Evolutionary conservation across 2,888 invertebrate genomes (phyloP).

Genomic region (Teleogryllus oceanicus): DNA sequence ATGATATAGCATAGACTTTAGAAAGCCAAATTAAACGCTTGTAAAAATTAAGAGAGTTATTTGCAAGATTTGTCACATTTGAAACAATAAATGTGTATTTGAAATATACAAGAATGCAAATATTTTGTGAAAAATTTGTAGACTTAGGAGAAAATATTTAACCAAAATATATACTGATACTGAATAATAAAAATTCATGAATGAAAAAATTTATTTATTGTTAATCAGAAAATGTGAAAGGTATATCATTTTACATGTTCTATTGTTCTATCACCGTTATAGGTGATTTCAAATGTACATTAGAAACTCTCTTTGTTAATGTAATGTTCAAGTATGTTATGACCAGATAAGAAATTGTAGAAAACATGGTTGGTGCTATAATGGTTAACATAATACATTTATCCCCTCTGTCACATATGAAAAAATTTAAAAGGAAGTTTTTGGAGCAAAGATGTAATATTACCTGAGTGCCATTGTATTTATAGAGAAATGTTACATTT

Average conservation of each 20-base stretch:
- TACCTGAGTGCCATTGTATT: no score
- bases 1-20: not conserved
- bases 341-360: not conserved
- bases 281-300: not conserved
- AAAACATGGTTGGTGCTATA: not conserved
- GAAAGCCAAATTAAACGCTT: not conserved
- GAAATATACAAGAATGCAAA: not conserved
- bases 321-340: not conserved
- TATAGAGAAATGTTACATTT: no score
- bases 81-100: not conserved
- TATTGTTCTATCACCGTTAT: conserved; percentile 7
- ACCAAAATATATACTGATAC: conserved; percentile 10
- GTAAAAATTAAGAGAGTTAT: not conserved
- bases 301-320: not conserved
- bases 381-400: not conserved
- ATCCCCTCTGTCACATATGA: not conserved
- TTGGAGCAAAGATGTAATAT: no score
- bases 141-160: not conserved
- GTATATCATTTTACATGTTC: not conserved
- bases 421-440: no score
- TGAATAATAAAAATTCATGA: not conserved
- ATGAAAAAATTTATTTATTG: not conserved
- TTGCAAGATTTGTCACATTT: not conserved
- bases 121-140: conserved; percentile 9
- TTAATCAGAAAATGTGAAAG: not conserved